A percentile compares a stretch with the other conserved stretches of the same genome.
Evolutionary conservation across 2,113 vertebrate species (phyloP).

Genomic region (Hipposideros armiger): DNA sequence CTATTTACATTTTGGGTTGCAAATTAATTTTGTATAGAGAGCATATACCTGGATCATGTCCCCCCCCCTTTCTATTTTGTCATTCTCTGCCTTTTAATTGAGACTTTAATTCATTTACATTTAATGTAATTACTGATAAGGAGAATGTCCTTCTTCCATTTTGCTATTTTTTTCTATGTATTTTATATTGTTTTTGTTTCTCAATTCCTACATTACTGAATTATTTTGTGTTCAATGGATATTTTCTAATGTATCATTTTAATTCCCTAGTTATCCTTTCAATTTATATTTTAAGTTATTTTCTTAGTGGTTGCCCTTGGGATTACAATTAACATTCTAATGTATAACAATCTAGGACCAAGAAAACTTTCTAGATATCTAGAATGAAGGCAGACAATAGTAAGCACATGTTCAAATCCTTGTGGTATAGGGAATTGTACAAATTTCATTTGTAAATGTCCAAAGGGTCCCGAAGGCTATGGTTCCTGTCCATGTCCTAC

Average conservation of each 20-base stretch:
- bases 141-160: not conserved
- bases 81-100: not conserved
- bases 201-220: not conserved
- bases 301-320: not conserved
- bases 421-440: not conserved
- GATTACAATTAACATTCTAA: not conserved
- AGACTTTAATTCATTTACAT: not conserved
- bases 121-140: not conserved
- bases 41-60: not conserved
- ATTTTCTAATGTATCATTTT: not conserved
- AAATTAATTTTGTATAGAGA: not conserved
- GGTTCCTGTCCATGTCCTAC: not conserved
- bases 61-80: not conserved
- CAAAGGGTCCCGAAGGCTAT: not conserved
- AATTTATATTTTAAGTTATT: not conserved
- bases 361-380: not conserved
- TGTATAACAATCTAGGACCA: not conserved
- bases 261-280: not conserved
- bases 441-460: conserved; percentile 23
- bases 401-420: conserved; percentile 5
- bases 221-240: not conserved
- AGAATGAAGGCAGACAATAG: not conserved
- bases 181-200: not conserved
- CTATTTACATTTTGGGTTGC: not conserved
- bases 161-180: not conserved